Base-by-base conservation (phyloP, 1,140 invertebrate species). In the Drosophila nigromelanica region DNA sequence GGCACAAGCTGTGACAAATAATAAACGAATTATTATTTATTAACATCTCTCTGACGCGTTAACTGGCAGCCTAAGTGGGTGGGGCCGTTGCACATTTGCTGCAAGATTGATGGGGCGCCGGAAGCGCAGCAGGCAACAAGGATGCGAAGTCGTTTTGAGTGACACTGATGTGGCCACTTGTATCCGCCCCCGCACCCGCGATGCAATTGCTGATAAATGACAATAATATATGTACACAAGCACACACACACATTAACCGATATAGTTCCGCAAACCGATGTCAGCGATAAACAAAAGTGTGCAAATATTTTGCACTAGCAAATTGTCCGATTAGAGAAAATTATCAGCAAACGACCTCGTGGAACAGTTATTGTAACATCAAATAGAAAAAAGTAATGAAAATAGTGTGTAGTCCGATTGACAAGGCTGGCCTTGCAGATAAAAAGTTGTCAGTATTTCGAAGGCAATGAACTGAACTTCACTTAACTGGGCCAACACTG, bases 51-150 rank as follows among this genome's bases (percentile, higher is more conserved):
- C 69, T 72, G 62, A 39, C 15, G 66, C 24, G 61, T 27, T 43
- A 50, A 56, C 61, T 30, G 61, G 37, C 51, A 33, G 60, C 15
- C 64, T 11, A 35, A 59, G 62, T 59, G 62, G 62, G 69, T 43
- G 62, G 47, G 54, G 56, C 69, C 45, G 24, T 18, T 72, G 68
- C 47, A 56, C 40, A 72, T 45, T 71, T 67, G 47, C 12, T 70
- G 56, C 37, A 70, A 87, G 82, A 87, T 89, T 79, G 78, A 87
- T 87, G 83, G 68, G 76, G 76, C 67, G 68, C 60, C 83, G 82
- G 82, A 87, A 87, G 75, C 71, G 51, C 37, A 66, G 45, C 21
- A 42, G 48, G 47, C 52, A 54, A 68, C 62, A 48, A 87, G 82
- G 83, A 87, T 87, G 64, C 59, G 50, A 14, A 55, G 61, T 55